Evolutionary conservation across 2,113 vertebrate genomes (phyloP).

Genomic region (Cheirogaleus medius): DNA sequence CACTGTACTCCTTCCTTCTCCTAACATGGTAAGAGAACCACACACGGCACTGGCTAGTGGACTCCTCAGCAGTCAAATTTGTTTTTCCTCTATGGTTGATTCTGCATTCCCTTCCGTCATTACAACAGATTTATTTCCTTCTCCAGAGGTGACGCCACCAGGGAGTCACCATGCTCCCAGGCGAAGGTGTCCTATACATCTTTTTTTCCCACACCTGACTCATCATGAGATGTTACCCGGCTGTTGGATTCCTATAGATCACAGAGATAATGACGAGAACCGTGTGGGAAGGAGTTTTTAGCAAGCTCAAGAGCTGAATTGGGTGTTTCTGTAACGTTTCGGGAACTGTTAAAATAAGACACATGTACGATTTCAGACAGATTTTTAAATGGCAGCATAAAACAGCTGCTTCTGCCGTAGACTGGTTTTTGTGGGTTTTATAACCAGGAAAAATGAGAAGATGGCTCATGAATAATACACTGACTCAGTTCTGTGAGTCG

Average conservation of each 20-base stretch:
- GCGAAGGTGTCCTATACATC: not conserved
- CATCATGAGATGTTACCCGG: not conserved
- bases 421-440: constrained; percentile 18
- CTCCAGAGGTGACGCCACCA: not conserved
- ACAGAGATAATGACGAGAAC: not conserved
- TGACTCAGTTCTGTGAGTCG: not conserved
- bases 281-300: not conserved
- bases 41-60: fast-evolving
- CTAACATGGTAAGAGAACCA: not conserved
- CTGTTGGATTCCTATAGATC: not conserved
- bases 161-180: not conserved
- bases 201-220: not conserved
- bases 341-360: constrained; percentile 58
- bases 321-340: not conserved
- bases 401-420: constrained; percentile 47
- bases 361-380: constrained; percentile 21
- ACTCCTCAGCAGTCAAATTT: not conserved
- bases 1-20: too few relatives aligned
- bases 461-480: constrained; percentile 67
- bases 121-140: not conserved
- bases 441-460: constrained; percentile 27
- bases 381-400: constrained; percentile 39
- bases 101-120: not conserved
- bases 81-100: not conserved
- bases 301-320: not conserved